Evolutionary conservation across 2,888 invertebrate species (phyloP).

Genomic region (Aethes cnicana): DNA sequence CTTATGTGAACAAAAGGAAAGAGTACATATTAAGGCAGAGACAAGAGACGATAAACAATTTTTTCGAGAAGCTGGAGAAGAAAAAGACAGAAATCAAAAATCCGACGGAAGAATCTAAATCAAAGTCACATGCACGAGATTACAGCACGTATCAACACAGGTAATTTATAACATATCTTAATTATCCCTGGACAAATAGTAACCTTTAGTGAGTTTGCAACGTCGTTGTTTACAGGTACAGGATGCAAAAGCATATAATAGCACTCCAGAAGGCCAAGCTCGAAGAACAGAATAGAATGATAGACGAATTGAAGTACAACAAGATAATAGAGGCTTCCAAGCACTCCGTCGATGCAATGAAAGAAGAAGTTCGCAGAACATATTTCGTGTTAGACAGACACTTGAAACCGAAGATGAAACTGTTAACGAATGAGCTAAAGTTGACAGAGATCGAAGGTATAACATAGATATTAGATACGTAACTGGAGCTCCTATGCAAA

Average conservation of each 20-base stretch:
- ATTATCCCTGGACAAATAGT: too few species aligned
- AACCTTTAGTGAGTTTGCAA: too few species aligned
- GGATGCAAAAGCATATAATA: slow-evolving; percentile 88
- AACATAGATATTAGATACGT: too few species aligned
- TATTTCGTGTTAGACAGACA: slow-evolving; percentile 80
- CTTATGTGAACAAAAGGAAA: slow-evolving; percentile 50
- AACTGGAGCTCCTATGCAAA: too few species aligned
- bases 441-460: slow-evolving; percentile 71
- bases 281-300: slow-evolving; percentile 87
- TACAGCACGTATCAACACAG: slow-evolving; percentile 71
- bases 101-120: slow-evolving; percentile 47
- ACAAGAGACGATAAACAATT: slow-evolving; percentile 56
- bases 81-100: slow-evolving; percentile 52
- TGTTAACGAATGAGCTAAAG: slow-evolving; percentile 72
- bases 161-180: slow-evolving; percentile 40
- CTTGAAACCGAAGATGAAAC: slow-evolving; percentile 81
- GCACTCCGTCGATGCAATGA: slow-evolving; percentile 80
- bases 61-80: slow-evolving; percentile 67
- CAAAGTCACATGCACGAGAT: slow-evolving; percentile 56
- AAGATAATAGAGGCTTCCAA: slow-evolving; percentile 85
- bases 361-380: slow-evolving; percentile 81
- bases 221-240: slow-evolving; percentile 71
- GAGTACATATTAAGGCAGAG: slow-evolving; percentile 53
- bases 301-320: slow-evolving; percentile 87
- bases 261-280: slow-evolving; percentile 87